These are phyloP conservation scores for Micromussa lordhowensis DNA, from an alignment of 92 coral and sea anemone species.

Conservation along the genomic window DNA sequence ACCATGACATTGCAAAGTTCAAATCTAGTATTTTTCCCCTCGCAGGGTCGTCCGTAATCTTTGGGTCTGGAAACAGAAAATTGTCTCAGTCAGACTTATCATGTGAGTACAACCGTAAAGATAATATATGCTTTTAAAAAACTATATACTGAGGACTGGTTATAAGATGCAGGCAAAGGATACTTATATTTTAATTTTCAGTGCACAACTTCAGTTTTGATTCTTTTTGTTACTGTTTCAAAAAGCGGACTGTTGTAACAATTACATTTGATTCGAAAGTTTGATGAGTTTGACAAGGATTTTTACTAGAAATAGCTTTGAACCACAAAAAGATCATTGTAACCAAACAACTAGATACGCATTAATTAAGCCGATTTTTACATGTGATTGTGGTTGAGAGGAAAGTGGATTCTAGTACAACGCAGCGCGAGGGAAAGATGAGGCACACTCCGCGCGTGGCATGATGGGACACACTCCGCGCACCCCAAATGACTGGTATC, in stretches of 20 bases:
- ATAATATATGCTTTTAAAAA: not conserved
- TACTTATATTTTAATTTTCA: not conserved
- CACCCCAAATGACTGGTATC: not conserved
- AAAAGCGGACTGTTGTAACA: not conserved
- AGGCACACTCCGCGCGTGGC: not conserved
- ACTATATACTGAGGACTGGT: not conserved
- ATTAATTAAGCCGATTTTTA: not conserved
- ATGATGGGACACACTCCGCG: not conserved
- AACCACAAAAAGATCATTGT: not conserved
- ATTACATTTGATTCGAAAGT: not conserved
- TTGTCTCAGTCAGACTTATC: not conserved
- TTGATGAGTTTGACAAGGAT: no score
- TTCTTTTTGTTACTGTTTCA: not conserved
- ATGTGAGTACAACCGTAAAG: not conserved
- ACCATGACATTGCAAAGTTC: conserved; percentile 55
- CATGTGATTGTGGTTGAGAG: not conserved
- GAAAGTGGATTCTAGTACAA: not conserved
- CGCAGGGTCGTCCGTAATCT: conserved; percentile 51
- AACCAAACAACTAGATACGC: not conserved
- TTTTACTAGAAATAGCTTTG: not conserved
- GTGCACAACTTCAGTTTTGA: not conserved
- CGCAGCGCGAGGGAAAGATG: not conserved
- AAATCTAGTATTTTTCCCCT: conserved; percentile 26
- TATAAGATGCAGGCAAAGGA: not conserved
- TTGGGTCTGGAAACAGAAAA: conserved; percentile 45